Evolutionary conservation across 2,113 vertebrate species (phyloP), one percentile per base, ranked within the genome.

Genomic region (Ochotona curzoniae): DNA sequence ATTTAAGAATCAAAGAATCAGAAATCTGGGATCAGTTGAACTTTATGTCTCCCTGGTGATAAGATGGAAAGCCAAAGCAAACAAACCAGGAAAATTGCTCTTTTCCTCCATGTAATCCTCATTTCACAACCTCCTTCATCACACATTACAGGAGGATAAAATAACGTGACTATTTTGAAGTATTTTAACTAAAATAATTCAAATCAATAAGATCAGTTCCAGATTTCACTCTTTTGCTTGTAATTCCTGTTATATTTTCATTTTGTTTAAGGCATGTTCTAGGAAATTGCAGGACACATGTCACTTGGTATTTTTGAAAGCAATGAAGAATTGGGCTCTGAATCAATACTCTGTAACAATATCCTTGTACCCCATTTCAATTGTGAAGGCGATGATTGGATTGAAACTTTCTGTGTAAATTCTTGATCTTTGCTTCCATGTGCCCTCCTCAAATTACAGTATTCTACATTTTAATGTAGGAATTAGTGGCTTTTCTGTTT

Each of bases 111-210:
- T 84, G 35, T 30, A 83, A 76, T 87, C 87, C 49, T 90, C 28
- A 93, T 82, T 90, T 78, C 20, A 78, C 3, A 51, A 9, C 9
- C 9, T 88, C 9, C 11, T 5, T 51, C 47, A 80, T 71, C 18
- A 78, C 1, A 88, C 61, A 75, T 30, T 71, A 1, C 51, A 86
- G n/a, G 38, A 93, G 8, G 88, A 73, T 89, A 81, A 83, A 70
- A 28, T 44, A 26, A 67, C 51, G 8, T 69, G 25, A 75, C 25
- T 81, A 6, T 64, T 94, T 96, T 89, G 28, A 93, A 90, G 78
- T 82, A 35, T 61, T 89, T 1, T 47, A 76, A 38, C 14, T 60
- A 86, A 83, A 79, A 73, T 76, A 70, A 49, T 70, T 38, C 66
- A 80, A 70, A 88, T 5, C 57, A 84, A 70, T 57, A 17, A 94